phyloP scores from a whole-genome alignment of 1,140 invertebrate species.

The Colletes latitarsis region DNA sequence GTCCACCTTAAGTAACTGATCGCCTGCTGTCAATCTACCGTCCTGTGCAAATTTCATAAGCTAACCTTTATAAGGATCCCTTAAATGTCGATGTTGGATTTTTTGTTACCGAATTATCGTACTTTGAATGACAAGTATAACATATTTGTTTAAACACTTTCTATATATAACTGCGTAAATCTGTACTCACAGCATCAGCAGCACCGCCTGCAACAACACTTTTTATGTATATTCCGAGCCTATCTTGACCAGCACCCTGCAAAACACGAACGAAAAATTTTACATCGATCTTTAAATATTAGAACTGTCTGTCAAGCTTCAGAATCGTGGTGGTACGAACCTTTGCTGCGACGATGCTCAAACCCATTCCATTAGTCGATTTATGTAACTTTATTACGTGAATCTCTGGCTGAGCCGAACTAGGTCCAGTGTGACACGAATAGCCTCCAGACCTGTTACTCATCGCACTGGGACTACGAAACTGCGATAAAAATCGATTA shows the following conservation, averaged over 20 bases:
- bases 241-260: slow-evolving; percentile 93
- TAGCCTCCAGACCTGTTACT: slow-evolving; percentile 83
- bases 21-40: slow-evolving; percentile 96
- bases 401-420: slow-evolving; percentile 85
- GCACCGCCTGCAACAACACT: slow-evolving; percentile 97
- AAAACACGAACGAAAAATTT: slow-evolving; percentile 45
- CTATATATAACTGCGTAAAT: neutral
- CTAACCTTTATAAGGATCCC: too few species aligned
- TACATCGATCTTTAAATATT: neutral
- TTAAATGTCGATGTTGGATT: too few species aligned
- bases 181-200: slow-evolving; percentile 90
- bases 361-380: slow-evolving; percentile 94
- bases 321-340: slow-evolving; percentile 76
- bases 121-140: neutral
- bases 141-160: too few species aligned
- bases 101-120: too few species aligned
- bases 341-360: slow-evolving; percentile 96
- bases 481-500: slow-evolving; percentile 74
- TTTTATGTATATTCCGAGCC: slow-evolving; percentile 98
- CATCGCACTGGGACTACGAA: slow-evolving; percentile 84
- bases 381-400: slow-evolving; percentile 95
- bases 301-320: neutral
- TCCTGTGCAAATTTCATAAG: slow-evolving; percentile 82
- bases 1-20: slow-evolving; percentile 98
- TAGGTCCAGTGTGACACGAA: slow-evolving; percentile 66